Percentiles rank a stretch among this genome's conserved stretches.
These are phyloP conservation scores for Parapsyche elsis DNA, from an alignment of 1,140 invertebrate genomes.

Conservation along the genomic window DNA sequence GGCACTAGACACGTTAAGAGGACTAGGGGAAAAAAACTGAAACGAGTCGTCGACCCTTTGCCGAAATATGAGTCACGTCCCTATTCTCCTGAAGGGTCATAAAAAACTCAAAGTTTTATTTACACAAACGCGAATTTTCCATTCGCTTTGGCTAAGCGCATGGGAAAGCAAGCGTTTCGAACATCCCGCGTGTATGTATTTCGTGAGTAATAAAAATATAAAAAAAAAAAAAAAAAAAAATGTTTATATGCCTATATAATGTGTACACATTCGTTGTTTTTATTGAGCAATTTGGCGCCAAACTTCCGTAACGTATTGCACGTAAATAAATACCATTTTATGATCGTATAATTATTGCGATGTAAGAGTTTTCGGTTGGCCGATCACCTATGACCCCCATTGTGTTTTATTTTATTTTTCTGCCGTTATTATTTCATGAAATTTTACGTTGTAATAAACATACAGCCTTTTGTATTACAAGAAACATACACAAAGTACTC, in stretches of 20 bases:
- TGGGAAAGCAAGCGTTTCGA: not conserved
- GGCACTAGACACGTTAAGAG: not conserved
- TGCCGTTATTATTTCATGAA: too few relatives aligned
- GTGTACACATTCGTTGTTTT: not conserved
- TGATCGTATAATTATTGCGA: not conserved
- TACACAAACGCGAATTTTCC: slow-evolving; percentile 21
- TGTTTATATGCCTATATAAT: too few relatives aligned
- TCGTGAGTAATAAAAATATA: slow-evolving; percentile 7
- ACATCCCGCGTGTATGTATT: not conserved
- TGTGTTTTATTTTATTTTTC: too few relatives aligned
- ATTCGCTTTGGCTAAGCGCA: not conserved
- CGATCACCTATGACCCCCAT: too few relatives aligned
- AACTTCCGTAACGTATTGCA: slow-evolving; percentile 14
- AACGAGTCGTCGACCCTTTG: not conserved
- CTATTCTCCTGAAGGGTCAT: slow-evolving; percentile 2
- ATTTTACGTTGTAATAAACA: too few relatives aligned
- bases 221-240: not conserved
- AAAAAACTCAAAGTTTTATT: slow-evolving; percentile 26
- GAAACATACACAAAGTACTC: too few relatives aligned
- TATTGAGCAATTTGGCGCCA: slow-evolving; percentile 12
- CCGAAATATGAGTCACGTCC: slow-evolving; percentile 21
- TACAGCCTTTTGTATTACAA: too few relatives aligned
- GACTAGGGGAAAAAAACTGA: not conserved
- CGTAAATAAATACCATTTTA: slow-evolving; percentile 2
- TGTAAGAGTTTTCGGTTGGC: too few relatives aligned